Evolutionary conservation across 2,113 vertebrate genomes (phyloP).

Genomic region (Alethe diademata): DNA sequence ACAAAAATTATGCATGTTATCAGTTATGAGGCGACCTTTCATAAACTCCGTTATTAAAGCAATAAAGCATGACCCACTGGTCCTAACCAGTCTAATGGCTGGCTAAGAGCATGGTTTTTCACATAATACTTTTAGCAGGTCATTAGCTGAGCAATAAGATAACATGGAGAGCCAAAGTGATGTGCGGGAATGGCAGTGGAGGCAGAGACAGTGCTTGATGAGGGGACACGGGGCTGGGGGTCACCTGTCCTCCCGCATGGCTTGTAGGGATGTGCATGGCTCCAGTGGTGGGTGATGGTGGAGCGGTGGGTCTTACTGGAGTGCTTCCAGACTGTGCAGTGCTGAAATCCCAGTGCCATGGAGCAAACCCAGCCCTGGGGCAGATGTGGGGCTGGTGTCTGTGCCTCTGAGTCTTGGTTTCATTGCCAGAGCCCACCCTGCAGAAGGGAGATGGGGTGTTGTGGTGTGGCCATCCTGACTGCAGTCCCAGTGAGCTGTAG

Average conservation of each 20-base stretch:
- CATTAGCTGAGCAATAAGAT: constrained; percentile 61
- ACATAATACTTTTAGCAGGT: constrained; percentile 42
- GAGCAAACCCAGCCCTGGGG: not conserved
- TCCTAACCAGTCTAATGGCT: constrained; percentile 45
- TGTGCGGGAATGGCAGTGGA: not conserved
- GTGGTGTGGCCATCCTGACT: rapidly evolving
- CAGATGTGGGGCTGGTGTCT: rapidly evolving
- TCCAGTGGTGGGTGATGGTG: rapidly evolving
- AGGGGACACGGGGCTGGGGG: not conserved
- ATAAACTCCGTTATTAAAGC: constrained; percentile 59
- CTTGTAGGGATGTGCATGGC: rapidly evolving
- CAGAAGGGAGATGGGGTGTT: not conserved
- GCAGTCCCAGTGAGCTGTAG: not conserved
- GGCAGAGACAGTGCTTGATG: not conserved
- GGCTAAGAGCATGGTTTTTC: constrained; percentile 35
- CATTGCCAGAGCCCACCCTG: not conserved
- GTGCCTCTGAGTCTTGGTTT: not conserved
- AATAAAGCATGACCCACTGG: constrained; percentile 30
- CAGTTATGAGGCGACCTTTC: constrained; percentile 42
- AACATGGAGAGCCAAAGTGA: constrained; percentile 26
- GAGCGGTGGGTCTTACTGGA: not conserved
- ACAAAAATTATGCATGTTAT: constrained; percentile 53
- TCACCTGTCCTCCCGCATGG: not conserved
- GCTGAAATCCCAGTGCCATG: rapidly evolving
- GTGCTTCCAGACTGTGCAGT: not conserved